Percentiles rank a stretch among this genome's conserved stretches.
Evolutionary conservation across 2,113 vertebrate species (phyloP).

Genomic region (Gila orcuttii): DNA sequence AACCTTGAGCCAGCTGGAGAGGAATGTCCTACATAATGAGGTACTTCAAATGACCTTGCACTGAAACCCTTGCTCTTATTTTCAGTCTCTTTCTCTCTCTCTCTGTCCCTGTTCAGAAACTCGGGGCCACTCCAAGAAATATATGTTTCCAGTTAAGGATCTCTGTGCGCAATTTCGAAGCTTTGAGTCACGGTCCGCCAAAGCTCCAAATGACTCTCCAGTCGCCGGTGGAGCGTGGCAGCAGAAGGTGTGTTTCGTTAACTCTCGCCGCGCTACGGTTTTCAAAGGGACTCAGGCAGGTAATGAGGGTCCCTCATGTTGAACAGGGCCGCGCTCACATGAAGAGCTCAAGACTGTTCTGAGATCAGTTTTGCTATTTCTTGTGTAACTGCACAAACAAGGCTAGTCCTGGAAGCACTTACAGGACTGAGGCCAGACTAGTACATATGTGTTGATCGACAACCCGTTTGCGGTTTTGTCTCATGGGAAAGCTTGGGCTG

Average conservation of each 20-base stretch:
- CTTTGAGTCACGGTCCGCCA: slow-evolving; percentile 63
- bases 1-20: slow-evolving; percentile 41
- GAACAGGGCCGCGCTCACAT: not conserved
- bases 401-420: not conserved
- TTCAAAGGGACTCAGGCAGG: slow-evolving; percentile 55
- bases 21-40: slow-evolving; percentile 20
- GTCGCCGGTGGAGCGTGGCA: slow-evolving; percentile 58
- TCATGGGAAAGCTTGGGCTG: not conserved
- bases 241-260: slow-evolving; percentile 42
- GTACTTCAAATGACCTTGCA: slow-evolving; percentile 23
- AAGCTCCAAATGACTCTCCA: slow-evolving; percentile 66
- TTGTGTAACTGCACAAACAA: not conserved
- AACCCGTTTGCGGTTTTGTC: not conserved
- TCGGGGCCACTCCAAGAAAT: slow-evolving; percentile 45
- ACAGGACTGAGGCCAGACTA: not conserved
- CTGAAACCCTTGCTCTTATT: not conserved
- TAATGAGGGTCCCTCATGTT: slow-evolving; percentile 39
- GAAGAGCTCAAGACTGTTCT: slow-evolving; percentile 38
- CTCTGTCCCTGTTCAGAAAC: slow-evolving; percentile 21
- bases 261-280: not conserved
- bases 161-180: slow-evolving; percentile 54
- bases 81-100: slow-evolving; percentile 18
- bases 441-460: not conserved
- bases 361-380: slow-evolving; percentile 43
- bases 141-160: slow-evolving; percentile 49